Percentiles rank a stretch among this genome's conserved stretches.
phyloP scores from a whole-genome alignment of 2,888 invertebrate genomes.

The Onthophagus sagittarius region DNA sequence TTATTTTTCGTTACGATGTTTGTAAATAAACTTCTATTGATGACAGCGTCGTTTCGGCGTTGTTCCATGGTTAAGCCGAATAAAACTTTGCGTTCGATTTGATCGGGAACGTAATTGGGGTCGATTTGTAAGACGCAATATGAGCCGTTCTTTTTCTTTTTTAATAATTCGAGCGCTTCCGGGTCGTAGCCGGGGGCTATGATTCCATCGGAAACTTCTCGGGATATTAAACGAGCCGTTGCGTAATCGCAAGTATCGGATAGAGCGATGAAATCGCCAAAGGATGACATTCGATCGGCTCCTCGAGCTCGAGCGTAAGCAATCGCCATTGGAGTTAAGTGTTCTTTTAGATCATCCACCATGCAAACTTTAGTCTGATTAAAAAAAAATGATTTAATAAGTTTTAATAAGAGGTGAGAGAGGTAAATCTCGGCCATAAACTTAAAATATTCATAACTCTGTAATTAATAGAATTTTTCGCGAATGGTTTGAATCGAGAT shows the following conservation, averaged over 20 bases:
- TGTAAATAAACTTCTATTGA: slow-evolving; percentile 70
- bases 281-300: slow-evolving; percentile 98
- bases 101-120: slow-evolving; percentile 74
- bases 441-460: too few relatives aligned
- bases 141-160: slow-evolving; percentile 90
- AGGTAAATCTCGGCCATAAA: not conserved
- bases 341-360: slow-evolving; percentile 77
- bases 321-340: slow-evolving; percentile 75
- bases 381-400: slow-evolving; percentile 2
- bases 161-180: slow-evolving; percentile 79
- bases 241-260: slow-evolving; percentile 86
- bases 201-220: slow-evolving; percentile 96
- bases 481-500: too few relatives aligned
- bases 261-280: slow-evolving; percentile 95
- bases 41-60: slow-evolving; percentile 82
- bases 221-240: slow-evolving; percentile 89
- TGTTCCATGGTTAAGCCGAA: slow-evolving; percentile 85
- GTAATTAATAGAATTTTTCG: too few relatives aligned
- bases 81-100: slow-evolving; percentile 76
- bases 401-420: too few relatives aligned
- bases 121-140: slow-evolving; percentile 95
- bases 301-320: slow-evolving; percentile 97
- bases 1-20: slow-evolving; percentile 76
- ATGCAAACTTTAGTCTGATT: slow-evolving; percentile 82
- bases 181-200: slow-evolving; percentile 88